Conservation (phyloP, 1,140 invertebrate genomes). For the Sitodiplosis mosellana region DNA sequence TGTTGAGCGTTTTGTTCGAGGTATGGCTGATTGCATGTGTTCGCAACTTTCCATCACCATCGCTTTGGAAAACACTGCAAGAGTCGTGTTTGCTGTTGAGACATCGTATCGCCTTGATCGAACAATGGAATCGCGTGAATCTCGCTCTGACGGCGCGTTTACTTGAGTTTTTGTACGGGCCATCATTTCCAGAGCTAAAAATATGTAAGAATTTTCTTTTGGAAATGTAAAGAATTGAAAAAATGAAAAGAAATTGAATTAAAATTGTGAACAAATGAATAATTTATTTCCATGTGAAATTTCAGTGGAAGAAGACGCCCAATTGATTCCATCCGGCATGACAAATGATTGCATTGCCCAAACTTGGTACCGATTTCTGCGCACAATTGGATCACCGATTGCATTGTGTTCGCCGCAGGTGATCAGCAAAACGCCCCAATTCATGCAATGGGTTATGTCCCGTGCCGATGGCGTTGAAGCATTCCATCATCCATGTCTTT, state of each 20-base stretch:
- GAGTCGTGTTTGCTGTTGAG: constrained; percentile 86
- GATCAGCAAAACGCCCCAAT: constrained; percentile 70
- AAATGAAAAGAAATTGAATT: constrained; percentile 1
- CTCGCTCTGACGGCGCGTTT: constrained; percentile 69
- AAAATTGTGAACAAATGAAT: constrained; percentile 1
- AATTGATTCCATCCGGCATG: constrained; percentile 66
- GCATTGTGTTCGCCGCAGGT: constrained; percentile 74
- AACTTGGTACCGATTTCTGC: constrained; percentile 85
- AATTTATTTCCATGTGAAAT: constrained; percentile 4
- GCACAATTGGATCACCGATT: constrained; percentile 85
- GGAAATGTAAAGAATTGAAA: not conserved
- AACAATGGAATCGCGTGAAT: constrained; percentile 91
- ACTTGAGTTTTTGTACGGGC: constrained; percentile 75
- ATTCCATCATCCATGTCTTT: constrained; percentile 80
- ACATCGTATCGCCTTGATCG: constrained; percentile 76
- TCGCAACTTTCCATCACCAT: constrained; percentile 73
- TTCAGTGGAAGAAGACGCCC: constrained; percentile 66
- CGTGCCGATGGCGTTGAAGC: constrained; percentile 61
- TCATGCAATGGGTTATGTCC: constrained; percentile 54
- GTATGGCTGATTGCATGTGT: constrained; percentile 87
- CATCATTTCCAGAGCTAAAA: constrained; percentile 68
- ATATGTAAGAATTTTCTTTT: constrained; percentile 38
- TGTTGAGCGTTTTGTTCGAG: constrained; percentile 84
- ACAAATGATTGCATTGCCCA: constrained; percentile 76
- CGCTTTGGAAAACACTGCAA: constrained; percentile 87